phyloP scores from a whole-genome alignment of 2,797 vertebrate genomes.

The Gila robusta region DNA sequence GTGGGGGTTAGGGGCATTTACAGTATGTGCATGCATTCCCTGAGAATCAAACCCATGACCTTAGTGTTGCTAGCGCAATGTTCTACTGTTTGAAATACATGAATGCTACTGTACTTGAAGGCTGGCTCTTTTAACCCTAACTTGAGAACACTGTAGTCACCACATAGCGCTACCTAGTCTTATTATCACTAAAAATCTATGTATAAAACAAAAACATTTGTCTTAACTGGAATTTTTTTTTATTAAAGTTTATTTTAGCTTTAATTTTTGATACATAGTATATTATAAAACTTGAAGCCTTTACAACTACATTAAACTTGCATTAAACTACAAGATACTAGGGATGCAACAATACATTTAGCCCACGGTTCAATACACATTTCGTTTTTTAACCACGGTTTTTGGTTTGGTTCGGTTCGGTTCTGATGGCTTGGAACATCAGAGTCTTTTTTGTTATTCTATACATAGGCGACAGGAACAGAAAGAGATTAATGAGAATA shows the following conservation, averaged over 20 bases:
- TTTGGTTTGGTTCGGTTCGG: too few species aligned
- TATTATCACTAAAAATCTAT: neutral
- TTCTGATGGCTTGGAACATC: too few species aligned
- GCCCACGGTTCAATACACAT: too few species aligned
- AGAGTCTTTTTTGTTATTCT: too few species aligned
- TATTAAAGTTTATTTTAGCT: too few species aligned
- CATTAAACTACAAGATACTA: too few species aligned
- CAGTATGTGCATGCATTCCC: neutral
- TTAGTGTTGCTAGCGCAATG: neutral
- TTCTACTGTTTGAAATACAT: neutral
- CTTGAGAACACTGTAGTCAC: neutral
- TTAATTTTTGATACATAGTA: neutral
- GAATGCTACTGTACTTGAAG: neutral
- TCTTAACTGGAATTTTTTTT: too few species aligned
- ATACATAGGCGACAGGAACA: too few species aligned
- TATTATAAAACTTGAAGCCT: neutral
- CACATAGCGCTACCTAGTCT: neutral
- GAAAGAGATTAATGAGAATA: too few species aligned
- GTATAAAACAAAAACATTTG: neutral
- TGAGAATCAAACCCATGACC: neutral
- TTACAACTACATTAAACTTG: neutral
- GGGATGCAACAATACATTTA: too few species aligned
- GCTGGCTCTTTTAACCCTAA: too few species aligned
- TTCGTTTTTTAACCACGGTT: too few species aligned
- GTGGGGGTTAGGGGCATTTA: slow-evolving; percentile 25